A percentile compares a stretch with the other conserved stretches of the same genome.
Conservation (phyloP, 2,113 vertebrate genomes). For the Lichenostomus cassidix region DNA sequence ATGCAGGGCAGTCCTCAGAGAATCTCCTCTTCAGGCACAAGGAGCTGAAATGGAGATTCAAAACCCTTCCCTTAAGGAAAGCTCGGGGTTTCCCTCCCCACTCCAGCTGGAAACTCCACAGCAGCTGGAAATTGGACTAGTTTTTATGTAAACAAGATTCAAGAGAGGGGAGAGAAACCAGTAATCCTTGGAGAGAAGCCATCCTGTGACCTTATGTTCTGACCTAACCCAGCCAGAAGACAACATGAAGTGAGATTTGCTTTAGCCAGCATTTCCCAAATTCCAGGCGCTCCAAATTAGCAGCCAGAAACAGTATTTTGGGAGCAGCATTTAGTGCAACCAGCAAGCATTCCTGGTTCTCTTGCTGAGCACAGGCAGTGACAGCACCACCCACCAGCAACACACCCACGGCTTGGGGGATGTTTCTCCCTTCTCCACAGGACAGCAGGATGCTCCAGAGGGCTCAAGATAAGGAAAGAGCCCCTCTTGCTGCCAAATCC, state of each 20-base stretch:
- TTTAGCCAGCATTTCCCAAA: not conserved
- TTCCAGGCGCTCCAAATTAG: not conserved
- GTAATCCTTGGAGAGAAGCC: not conserved
- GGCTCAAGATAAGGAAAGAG: not conserved
- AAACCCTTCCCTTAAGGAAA: not conserved
- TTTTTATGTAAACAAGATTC: not conserved
- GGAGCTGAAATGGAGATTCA: not conserved
- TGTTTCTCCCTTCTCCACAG: not conserved
- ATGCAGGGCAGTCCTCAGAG: not conserved
- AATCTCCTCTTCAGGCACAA: not conserved
- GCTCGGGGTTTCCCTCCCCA: not conserved
- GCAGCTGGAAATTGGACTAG: not conserved
- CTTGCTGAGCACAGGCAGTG: not conserved
- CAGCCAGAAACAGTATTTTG: not conserved
- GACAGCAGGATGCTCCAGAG: not conserved
- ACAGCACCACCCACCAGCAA: not conserved
- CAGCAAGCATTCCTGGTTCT: not conserved
- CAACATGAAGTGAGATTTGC: not conserved
- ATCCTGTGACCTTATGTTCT: constrained; percentile 32
- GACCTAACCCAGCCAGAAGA: constrained; percentile 1
- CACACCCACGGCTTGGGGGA: not conserved
- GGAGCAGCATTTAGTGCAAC: not conserved
- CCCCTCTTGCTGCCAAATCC: not conserved
- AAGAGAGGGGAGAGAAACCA: not conserved
- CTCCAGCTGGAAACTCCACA: not conserved